A percentile compares a stretch with the other conserved stretches of the same genome.
phyloP scores from a whole-genome alignment of 1,140 invertebrate species.

The Leptopilina clavipes region DNA sequence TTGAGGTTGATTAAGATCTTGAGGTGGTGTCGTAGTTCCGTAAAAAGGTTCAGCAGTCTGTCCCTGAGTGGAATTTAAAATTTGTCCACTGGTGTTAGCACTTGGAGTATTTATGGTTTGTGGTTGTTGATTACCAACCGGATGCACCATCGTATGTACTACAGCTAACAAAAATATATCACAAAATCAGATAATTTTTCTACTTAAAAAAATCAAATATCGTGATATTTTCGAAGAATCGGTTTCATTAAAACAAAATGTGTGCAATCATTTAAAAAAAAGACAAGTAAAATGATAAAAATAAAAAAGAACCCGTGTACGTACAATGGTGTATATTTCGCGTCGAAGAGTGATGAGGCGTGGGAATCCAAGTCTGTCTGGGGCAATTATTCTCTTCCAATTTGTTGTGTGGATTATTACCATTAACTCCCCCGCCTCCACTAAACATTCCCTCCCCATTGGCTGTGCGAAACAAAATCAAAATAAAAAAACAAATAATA shows the following conservation, averaged over 20 bases:
- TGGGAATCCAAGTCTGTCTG: conserved; percentile 73
- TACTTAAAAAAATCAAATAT: neutral
- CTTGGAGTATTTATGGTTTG: conserved; percentile 64
- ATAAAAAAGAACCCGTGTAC: conserved; percentile 57
- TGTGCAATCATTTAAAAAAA: conserved; percentile 28
- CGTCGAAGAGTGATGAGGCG: conserved; percentile 70
- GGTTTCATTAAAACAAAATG: neutral
- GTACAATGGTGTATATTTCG: conserved; percentile 74
- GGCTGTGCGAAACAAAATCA: conserved; percentile 63
- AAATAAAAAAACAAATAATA: conserved; percentile 36
- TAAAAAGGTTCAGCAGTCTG: conserved; percentile 69
- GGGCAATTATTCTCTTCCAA: conserved; percentile 73
- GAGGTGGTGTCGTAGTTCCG: conserved; percentile 67
- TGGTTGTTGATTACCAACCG: conserved; percentile 67
- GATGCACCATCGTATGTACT: conserved; percentile 71
- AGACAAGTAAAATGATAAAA: conserved; percentile 39
- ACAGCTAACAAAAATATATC: conserved; percentile 66
- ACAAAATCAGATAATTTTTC: conserved; percentile 36
- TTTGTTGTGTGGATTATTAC: conserved; percentile 69
- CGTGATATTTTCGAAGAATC: neutral
- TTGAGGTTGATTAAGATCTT: conserved; percentile 70
- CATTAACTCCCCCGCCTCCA: conserved; percentile 66
- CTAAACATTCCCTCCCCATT: conserved; percentile 73
- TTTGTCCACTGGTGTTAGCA: conserved; percentile 64
- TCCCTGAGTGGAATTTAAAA: conserved; percentile 67